These are phyloP conservation scores for Drosophila fulvimacula DNA, from an alignment of 2,888 invertebrate genomes.

Conservation along the genomic window DNA sequence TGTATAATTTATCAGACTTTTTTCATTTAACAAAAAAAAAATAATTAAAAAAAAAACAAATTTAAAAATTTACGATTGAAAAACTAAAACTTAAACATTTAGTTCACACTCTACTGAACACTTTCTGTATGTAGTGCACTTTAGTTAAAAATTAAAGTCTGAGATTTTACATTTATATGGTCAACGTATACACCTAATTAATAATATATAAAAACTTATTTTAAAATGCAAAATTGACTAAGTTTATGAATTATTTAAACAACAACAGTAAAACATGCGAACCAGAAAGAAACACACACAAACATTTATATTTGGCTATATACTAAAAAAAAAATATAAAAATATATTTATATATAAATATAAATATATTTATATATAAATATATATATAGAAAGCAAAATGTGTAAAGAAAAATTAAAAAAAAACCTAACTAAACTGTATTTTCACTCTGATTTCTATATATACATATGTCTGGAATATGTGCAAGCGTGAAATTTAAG, in stretches of 20 bases:
- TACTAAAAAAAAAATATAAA: constrained; percentile 44
- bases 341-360: not conserved
- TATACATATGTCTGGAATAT: constrained; percentile 61
- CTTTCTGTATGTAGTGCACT: constrained; percentile 76
- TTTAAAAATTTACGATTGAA: constrained; percentile 28
- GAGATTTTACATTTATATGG: constrained; percentile 79
- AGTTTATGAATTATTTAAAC: constrained; percentile 66
- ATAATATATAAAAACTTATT: constrained; percentile 38
- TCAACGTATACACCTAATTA: constrained; percentile 67
- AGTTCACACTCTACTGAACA: constrained; percentile 52
- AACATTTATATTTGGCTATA: constrained; percentile 63
- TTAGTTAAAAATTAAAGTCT: constrained; percentile 82
- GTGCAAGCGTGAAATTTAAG: constrained; percentile 67
- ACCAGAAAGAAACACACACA: constrained; percentile 21
- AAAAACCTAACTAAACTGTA: constrained; percentile 39
- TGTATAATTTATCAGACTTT: constrained; percentile 50
- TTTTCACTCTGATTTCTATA: constrained; percentile 69
- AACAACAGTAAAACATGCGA: constrained; percentile 11
- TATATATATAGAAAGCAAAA: constrained; percentile 27
- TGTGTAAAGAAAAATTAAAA: constrained; percentile 21
- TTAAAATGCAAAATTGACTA: constrained; percentile 50
- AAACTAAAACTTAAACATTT: constrained; percentile 25
- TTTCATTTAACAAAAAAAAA: constrained; percentile 32
- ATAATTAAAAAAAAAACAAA: not conserved
- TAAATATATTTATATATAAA: constrained; percentile 16